Conservation (phyloP, 2,888 invertebrate species). For the Steinernema hermaphroditum region DNA sequence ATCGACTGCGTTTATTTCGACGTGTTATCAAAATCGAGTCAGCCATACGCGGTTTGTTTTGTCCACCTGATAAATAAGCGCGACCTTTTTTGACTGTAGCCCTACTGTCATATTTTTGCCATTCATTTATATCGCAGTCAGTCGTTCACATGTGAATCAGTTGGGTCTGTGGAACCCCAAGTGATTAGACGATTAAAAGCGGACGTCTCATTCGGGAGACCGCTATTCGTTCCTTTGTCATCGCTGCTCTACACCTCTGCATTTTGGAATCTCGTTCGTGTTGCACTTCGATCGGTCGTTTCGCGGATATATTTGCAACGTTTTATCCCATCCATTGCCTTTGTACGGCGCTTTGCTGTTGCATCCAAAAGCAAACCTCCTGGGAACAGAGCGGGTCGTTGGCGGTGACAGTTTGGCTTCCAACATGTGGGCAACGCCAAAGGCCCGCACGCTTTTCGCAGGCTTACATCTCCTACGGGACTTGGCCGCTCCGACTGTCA, state of each 20-base stretch:
- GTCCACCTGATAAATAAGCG: too few species aligned
- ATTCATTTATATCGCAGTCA: not conserved
- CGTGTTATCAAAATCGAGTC: too few species aligned
- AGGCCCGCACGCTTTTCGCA: not conserved
- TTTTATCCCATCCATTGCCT: not conserved
- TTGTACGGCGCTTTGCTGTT: not conserved
- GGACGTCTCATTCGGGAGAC: not conserved
- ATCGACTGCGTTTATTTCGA: not conserved
- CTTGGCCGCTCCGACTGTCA: slow-evolving; percentile 24
- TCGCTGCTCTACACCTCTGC: not conserved
- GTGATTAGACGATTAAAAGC: slow-evolving; percentile 4
- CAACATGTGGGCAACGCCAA: not conserved
- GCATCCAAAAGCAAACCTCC: not conserved
- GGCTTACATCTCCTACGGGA: slow-evolving; percentile 8
- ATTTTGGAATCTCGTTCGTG: not conserved
- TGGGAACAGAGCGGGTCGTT: not conserved
- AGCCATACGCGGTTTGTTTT: too few species aligned
- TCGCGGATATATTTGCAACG: not conserved
- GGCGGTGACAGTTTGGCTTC: slow-evolving; percentile 27
- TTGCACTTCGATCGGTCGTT: not conserved
- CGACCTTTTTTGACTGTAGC: too few species aligned
- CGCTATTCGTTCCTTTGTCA: not conserved
- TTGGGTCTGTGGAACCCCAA: not conserved
- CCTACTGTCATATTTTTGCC: not conserved
- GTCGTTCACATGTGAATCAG: not conserved